phyloP scores from a whole-genome alignment of 64 coral and sea anemone genomes.

The Stichodactyla mertensii region DNA sequence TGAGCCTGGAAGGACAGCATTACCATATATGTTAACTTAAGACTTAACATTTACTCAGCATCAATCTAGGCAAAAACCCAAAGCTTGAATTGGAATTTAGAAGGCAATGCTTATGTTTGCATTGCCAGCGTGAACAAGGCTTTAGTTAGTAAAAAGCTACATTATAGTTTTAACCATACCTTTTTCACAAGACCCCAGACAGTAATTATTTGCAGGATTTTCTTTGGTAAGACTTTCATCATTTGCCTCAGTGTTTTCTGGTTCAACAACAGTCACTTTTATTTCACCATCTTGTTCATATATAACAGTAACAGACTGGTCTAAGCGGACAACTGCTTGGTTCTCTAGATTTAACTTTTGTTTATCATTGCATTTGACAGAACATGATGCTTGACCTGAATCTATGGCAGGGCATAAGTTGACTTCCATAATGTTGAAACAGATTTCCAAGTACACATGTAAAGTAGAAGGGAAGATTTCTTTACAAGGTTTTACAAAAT shows the following conservation, averaged over 20 bases:
- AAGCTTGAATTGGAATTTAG: too few relatives aligned
- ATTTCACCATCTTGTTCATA: neutral
- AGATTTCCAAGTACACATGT: neutral
- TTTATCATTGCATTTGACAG: neutral
- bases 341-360: neutral
- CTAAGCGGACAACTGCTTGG: neutral
- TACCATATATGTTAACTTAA: too few relatives aligned
- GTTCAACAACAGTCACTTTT: neutral
- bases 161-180: too few relatives aligned
- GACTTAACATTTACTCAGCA: too few relatives aligned
- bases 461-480: neutral
- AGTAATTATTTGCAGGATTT: neutral
- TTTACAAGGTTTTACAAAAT: neutral
- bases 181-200: neutral
- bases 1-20: too few relatives aligned
- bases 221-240: neutral
- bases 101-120: too few relatives aligned
- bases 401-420: neutral
- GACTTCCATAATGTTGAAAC: neutral
- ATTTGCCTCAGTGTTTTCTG: neutral
- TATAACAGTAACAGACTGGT: neutral
- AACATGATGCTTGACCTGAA: neutral
- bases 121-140: too few relatives aligned
- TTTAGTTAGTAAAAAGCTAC: too few relatives aligned
- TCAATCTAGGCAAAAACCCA: too few relatives aligned